Percentiles rank a stretch among this genome's conserved stretches.
Evolutionary conservation across 1,140 invertebrate genomes (phyloP).

Genomic region (Drosophila trapezifrons): DNA sequence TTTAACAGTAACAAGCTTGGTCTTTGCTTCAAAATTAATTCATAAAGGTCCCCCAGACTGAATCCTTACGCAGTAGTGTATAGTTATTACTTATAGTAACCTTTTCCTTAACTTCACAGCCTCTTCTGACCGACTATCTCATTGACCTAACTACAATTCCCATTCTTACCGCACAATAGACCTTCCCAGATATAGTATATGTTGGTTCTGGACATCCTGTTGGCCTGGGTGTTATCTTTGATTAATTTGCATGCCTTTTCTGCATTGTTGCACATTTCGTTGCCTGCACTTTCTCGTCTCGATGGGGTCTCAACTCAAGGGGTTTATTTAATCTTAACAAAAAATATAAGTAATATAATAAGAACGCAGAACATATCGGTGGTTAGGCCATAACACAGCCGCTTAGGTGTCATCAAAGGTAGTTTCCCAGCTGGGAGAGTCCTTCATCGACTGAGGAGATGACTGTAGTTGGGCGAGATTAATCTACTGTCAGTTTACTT

Average conservation of each 20-base stretch:
- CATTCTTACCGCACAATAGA: neutral
- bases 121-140: no score
- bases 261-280: conserved; percentile 42
- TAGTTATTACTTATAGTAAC: neutral
- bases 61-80: no score
- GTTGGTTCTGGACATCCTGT: neutral
- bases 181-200: neutral
- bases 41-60: no score
- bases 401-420: conserved; percentile 46
- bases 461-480: neutral
- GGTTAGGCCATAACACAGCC: neutral
- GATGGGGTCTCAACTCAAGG: neutral
- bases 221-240: conserved; percentile 7
- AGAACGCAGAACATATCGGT: neutral
- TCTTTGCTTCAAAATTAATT: neutral
- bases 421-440: conserved; percentile 58
- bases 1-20: no score
- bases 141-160: neutral
- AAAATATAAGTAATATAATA: conserved; percentile 35
- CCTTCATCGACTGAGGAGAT: conserved; percentile 4
- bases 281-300: conserved; percentile 18
- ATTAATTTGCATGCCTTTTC: conserved; percentile 38
- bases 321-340: conserved; percentile 4
- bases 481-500: neutral
- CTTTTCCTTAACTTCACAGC: no score